These are phyloP conservation scores for Cinclus mexicanus DNA, from an alignment of 2,113 vertebrate species.

Conservation along the genomic window DNA sequence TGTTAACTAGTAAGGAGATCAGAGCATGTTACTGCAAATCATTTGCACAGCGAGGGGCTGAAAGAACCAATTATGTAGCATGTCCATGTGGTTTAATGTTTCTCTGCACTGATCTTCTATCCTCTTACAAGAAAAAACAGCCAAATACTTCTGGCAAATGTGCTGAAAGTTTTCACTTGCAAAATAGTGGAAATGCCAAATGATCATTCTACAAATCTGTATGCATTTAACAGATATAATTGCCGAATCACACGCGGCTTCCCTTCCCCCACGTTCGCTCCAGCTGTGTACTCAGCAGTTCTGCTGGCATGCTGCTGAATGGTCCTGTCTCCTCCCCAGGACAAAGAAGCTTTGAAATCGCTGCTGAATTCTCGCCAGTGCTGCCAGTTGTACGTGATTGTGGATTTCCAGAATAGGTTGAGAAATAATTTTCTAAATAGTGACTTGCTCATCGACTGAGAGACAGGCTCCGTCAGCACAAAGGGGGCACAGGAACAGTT, in stretches of 20 bases:
- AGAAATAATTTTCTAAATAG: constrained; percentile 64
- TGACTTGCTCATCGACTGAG: constrained; percentile 42
- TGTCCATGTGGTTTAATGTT: background rate
- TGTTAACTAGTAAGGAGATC: constrained; percentile 41
- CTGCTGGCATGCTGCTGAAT: constrained; percentile 2
- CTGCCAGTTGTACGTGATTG: background rate
- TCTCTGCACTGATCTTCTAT: background rate
- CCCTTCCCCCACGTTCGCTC: background rate
- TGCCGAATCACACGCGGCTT: background rate
- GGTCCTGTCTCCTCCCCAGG: constrained; percentile 40
- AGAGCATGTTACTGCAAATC: background rate
- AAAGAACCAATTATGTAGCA: constrained; percentile 34
- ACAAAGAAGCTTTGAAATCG: constrained; percentile 61
- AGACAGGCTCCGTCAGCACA: constrained; percentile 35
- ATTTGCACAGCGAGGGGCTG: background rate
- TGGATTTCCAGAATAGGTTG: constrained; percentile 43
- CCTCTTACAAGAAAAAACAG: background rate
- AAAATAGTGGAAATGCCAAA: background rate
- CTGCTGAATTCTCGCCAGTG: background rate
- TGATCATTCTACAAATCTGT: background rate
- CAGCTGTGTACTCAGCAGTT: constrained; percentile 63
- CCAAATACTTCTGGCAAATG: background rate
- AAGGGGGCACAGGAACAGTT: constrained; percentile 54
- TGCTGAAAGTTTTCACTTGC: constrained; percentile 15
- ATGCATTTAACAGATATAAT: background rate